Evolutionary conservation across 1,140 invertebrate species (phyloP).

Genomic region (Eupeodes corollae): DNA sequence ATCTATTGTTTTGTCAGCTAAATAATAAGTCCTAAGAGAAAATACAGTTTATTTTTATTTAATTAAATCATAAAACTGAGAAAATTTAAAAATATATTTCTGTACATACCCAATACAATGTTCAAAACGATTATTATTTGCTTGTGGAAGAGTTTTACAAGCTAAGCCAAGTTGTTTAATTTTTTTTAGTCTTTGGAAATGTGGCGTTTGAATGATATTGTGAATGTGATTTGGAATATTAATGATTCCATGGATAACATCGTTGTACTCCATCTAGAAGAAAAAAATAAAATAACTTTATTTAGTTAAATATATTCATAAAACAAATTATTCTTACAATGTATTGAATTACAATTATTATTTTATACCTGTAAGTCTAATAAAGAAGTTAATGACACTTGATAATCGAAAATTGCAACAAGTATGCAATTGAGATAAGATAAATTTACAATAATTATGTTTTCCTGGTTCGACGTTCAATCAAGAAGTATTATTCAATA

Average conservation of each 20-base stretch:
- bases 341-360: too few relatives aligned
- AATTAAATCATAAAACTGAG: neutral
- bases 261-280: constrained; percentile 7
- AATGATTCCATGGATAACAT: constrained; percentile 22
- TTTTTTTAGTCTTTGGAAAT: constrained; percentile 24
- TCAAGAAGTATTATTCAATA: too few relatives aligned
- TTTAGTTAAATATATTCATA: too few relatives aligned
- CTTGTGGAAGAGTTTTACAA: neutral
- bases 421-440: too few relatives aligned
- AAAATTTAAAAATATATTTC: neutral
- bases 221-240: constrained; percentile 13
- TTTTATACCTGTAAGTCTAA: too few relatives aligned
- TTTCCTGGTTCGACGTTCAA: too few relatives aligned
- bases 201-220: constrained; percentile 15
- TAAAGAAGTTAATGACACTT: too few relatives aligned
- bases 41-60: neutral
- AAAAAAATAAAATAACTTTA: constrained; percentile 1
- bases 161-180: constrained; percentile 20
- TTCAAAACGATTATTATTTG: constrained; percentile 14
- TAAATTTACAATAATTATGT: too few relatives aligned
- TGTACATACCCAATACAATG: constrained; percentile 25
- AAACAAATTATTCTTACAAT: too few relatives aligned
- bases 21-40: constrained; percentile 16
- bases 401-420: too few relatives aligned
- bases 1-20: constrained; percentile 16